Conservation (phyloP, 2,797 vertebrate species). For the Dromococcyx pavoninus region DNA sequence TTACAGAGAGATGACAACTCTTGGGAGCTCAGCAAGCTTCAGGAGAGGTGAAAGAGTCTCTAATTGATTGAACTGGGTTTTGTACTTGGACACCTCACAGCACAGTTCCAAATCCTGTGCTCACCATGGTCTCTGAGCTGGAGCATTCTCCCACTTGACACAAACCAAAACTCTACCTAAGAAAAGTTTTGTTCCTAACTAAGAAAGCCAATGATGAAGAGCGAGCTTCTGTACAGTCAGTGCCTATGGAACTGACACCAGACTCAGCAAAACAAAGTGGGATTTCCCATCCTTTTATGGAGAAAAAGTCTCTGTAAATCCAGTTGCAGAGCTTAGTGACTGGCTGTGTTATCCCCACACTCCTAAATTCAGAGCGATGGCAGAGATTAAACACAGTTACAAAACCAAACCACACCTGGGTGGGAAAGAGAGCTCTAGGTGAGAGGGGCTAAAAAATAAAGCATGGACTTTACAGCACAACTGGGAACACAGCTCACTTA, state of each 20-base stretch:
- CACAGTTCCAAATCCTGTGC: rapidly evolving
- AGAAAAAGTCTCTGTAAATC: neutral
- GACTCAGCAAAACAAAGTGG: rapidly evolving
- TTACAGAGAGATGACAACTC: rapidly evolving
- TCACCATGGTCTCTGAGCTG: neutral
- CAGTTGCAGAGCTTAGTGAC: neutral
- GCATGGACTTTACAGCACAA: neutral
- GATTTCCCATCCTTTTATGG: neutral
- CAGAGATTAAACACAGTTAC: neutral
- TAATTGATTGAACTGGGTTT: rapidly evolving
- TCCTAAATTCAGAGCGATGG: neutral
- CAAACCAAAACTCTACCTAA: neutral
- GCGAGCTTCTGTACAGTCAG: neutral
- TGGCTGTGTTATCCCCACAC: neutral
- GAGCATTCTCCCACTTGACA: neutral
- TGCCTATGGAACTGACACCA: neutral
- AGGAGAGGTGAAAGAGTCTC: neutral
- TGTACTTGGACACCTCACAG: neutral
- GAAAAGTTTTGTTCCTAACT: neutral
- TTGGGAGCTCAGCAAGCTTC: neutral
- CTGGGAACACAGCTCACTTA: neutral
- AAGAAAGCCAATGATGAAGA: neutral
- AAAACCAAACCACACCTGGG: neutral
- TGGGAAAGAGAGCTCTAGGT: neutral
- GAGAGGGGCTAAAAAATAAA: neutral